Base-by-base conservation (phyloP, 2,888 invertebrate species). In the Bugula neritina region DNA sequence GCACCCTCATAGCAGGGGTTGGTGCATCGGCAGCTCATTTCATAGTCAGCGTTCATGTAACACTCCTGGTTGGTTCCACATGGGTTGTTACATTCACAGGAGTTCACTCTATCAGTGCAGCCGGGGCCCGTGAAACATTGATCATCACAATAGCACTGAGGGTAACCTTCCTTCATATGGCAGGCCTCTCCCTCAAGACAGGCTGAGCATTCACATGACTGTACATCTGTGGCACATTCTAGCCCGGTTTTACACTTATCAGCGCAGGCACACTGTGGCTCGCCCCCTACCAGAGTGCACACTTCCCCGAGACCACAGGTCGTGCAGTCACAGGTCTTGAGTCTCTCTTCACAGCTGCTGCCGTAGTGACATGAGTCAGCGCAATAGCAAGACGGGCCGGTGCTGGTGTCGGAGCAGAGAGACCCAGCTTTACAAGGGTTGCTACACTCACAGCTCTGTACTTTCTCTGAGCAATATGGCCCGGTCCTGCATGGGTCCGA, bases 81-180 rank as follows among this genome's bases (percentile, higher is more conserved):
- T 31, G 63, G 63, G 31, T 63, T 63, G 31, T 63, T 63, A 63
- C 63, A 63, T 31, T 63, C 63, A 31, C 63, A 63, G 31, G 63
- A 63, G 31, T 63, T 63, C 13, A 63, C 63, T 17, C 10, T 34
- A 10, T 63, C 31, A 31, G 31, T n/a, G 31, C 63, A 63, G 2
- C 29, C 63, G 17, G 63, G 27, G 27, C 63, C 63, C 25, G 63
- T 63, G 31, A 2, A 17, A 31, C 63, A 63, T 10, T 27, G n/a
- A n/a, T 63, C 63, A 13, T 2, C 63, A 27, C 63, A 63, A n/a
- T 31, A 63, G n/a, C 63, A 63, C 34, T 29, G 13, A 3, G 34
- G 63, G 34, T 27, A 27, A 10, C 63, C 63, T 29, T n/a, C 31
- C 13, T 21, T 31, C 63, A 63, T 27, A 13, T 31, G 63, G n/a